A percentile compares a stretch with the other conserved stretches of the same genome.
Conservation (phyloP, 2,888 invertebrate species). For the Pherbina coryleti region DNA sequence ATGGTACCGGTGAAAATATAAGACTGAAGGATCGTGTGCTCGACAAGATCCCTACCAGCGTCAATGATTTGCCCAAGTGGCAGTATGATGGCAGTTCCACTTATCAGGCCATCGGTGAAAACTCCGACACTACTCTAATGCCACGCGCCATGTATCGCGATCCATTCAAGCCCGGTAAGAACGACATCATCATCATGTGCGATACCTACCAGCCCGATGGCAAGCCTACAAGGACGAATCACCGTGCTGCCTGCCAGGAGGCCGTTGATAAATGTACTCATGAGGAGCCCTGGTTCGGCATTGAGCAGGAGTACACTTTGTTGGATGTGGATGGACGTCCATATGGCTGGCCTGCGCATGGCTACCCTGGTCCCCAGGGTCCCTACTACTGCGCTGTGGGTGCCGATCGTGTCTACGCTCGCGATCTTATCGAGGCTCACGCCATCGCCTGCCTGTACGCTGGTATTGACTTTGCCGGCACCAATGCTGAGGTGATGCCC, state of each 20-base stretch:
- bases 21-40: conserved; percentile 79
- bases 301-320: conserved; percentile 76
- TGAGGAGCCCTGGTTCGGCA: conserved; percentile 79
- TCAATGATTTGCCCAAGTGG: conserved; percentile 79
- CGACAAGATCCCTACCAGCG: conserved; percentile 74
- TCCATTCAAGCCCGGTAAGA: conserved; percentile 79
- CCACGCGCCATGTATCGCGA: conserved; percentile 84
- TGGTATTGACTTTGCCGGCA: conserved; percentile 81
- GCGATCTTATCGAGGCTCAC: conserved; percentile 86
- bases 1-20: conserved; percentile 78
- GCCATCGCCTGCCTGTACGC: conserved; percentile 78
- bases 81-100: conserved; percentile 82
- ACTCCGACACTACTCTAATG: conserved; percentile 80
- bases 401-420: conserved; percentile 80
- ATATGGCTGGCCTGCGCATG: conserved; percentile 79
- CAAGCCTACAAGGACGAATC: conserved; percentile 69
- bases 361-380: conserved; percentile 78
- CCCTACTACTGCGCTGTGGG: conserved; percentile 89
- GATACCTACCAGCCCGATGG: conserved; percentile 78
- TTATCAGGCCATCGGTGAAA: conserved; percentile 74
- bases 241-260: conserved; percentile 70
- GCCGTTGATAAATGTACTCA: conserved; percentile 73
- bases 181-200: conserved; percentile 80
- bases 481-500: conserved; percentile 85
- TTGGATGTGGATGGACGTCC: conserved; percentile 74